Evolutionary conservation across 2,113 vertebrate genomes (phyloP).

Genomic region (Zosterops hypoxanthus): DNA sequence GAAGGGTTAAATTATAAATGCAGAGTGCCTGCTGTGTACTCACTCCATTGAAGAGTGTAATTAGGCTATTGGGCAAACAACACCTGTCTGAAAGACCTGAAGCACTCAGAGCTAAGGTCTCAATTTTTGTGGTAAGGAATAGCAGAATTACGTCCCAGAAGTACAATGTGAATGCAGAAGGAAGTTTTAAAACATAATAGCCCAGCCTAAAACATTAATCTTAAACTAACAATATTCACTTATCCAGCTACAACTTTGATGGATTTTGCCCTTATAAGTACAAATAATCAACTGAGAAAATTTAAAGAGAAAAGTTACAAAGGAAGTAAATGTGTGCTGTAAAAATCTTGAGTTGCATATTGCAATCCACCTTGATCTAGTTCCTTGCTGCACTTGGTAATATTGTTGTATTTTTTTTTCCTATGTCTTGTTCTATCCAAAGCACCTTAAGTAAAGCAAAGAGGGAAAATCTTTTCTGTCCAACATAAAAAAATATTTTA

Average conservation of each 20-base stretch:
- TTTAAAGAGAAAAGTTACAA: neutral
- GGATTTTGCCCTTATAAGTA: neutral
- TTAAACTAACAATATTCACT: neutral
- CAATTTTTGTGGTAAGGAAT: neutral
- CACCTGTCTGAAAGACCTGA: neutral
- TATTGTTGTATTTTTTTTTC: neutral
- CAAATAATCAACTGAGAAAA: neutral
- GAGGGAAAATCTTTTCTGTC: neutral
- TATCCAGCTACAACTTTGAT: neutral
- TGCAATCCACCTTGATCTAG: neutral
- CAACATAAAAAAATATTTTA: neutral
- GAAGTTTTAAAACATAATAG: neutral
- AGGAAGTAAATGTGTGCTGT: neutral
- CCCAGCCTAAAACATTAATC: neutral
- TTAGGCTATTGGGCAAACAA: neutral
- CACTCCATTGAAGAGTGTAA: neutral
- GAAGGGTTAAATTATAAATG: neutral
- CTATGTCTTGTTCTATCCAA: neutral
- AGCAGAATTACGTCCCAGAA: neutral
- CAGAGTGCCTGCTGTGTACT: neutral
- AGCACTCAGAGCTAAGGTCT: neutral
- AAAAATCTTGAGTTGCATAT: neutral
- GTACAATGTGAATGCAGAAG: rapidly evolving
- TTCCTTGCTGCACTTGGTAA: neutral
- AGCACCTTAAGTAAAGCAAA: neutral